Evolutionary conservation across 2,888 invertebrate species (phyloP).

Genomic region (Diarsia rubi): DNA sequence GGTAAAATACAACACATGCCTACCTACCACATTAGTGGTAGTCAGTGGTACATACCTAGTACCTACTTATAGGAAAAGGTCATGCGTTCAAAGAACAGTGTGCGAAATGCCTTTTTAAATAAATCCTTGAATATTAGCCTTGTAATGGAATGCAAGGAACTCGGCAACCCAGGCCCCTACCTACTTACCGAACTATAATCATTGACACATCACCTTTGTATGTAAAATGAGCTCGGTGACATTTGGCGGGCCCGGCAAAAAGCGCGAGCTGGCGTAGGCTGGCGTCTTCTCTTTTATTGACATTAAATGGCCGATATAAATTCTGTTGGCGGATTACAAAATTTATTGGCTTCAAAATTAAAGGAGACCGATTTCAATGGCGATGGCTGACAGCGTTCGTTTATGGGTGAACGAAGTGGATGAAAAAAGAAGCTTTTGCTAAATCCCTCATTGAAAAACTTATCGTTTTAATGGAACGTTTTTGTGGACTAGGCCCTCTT

Average conservation of each 20-base stretch:
- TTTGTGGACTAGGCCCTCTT: constrained; percentile 66
- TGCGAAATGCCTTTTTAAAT: constrained; percentile 44
- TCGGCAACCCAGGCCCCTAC: constrained; percentile 28
- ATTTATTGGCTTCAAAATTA: constrained; percentile 90
- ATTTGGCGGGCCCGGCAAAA: constrained; percentile 80
- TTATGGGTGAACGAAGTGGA: constrained; percentile 81
- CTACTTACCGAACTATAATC: constrained; percentile 69
- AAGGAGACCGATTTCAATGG: constrained; percentile 90
- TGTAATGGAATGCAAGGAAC: constrained; percentile 54
- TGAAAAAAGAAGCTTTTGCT: constrained; percentile 77
- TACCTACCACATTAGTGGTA: too few species aligned
- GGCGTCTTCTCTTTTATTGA: constrained; percentile 83
- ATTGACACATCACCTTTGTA: constrained; percentile 87
- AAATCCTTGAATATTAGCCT: constrained; percentile 56
- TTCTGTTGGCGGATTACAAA: constrained; percentile 89
- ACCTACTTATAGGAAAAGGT: background rate
- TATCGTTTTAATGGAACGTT: constrained; percentile 78
- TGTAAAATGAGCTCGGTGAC: constrained; percentile 84
- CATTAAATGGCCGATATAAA: constrained; percentile 90
- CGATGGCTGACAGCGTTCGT: constrained; percentile 85
- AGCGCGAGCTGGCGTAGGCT: constrained; percentile 72
- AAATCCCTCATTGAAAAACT: constrained; percentile 80
- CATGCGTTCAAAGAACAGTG: background rate
- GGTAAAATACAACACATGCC: too few species aligned
- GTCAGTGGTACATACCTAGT: background rate